These are phyloP conservation scores for Abrostola triplasia DNA, from an alignment of 2,888 invertebrate genomes.

Conservation along the genomic window DNA sequence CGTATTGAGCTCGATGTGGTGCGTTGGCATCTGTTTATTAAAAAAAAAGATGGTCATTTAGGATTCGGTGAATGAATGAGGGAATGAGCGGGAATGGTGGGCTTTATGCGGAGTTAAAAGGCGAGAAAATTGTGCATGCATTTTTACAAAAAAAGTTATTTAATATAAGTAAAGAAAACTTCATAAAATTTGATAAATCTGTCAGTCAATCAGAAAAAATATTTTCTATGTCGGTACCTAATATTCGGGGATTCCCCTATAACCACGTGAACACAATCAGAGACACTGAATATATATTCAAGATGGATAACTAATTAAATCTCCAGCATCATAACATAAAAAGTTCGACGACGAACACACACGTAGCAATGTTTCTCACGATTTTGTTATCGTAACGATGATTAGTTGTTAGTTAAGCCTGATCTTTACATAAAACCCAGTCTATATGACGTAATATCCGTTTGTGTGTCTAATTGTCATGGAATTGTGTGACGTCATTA, in stretches of 20 bases:
- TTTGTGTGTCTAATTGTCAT: neutral
- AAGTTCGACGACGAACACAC: neutral
- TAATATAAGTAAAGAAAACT: neutral
- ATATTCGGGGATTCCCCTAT: too few relatives aligned
- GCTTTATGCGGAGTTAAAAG: constrained; percentile 38
- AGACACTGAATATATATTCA: too few relatives aligned
- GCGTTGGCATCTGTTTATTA: constrained; percentile 83
- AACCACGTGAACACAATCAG: too few relatives aligned
- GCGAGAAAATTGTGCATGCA: constrained; percentile 18
- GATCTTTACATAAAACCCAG: neutral
- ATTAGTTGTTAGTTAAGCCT: neutral
- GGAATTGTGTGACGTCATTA: too few relatives aligned
- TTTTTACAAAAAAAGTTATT: neutral
- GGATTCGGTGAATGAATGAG: constrained; percentile 51
- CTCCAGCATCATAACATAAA: neutral
- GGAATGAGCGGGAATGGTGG: constrained; percentile 19
- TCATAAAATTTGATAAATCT: too few relatives aligned
- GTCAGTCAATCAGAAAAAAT: too few relatives aligned
- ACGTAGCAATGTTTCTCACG: neutral
- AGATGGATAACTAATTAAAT: too few relatives aligned
- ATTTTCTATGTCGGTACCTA: too few relatives aligned
- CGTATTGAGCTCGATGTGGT: constrained; percentile 81
- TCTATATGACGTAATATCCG: constrained; percentile 5
- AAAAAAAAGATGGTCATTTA: constrained; percentile 67
- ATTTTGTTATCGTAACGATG: neutral